A percentile compares a stretch with the other conserved stretches of the same genome.
Conservation (phyloP, 1,140 invertebrate genomes). For the Gryllus bimaculatus region DNA sequence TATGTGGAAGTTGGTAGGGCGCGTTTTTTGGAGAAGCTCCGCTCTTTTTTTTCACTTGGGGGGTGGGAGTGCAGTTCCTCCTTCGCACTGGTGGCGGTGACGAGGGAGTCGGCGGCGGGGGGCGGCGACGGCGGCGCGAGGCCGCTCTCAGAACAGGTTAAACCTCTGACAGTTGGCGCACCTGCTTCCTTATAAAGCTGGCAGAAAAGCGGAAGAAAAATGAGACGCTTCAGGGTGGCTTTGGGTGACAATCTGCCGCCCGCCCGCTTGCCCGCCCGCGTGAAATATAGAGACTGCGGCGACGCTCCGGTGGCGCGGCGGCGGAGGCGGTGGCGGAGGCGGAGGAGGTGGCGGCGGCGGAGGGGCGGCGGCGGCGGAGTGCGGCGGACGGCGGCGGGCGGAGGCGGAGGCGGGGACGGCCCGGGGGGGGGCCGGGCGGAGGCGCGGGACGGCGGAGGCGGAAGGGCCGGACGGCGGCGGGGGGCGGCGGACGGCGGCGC, state of each 20-base stretch:
- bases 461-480: too few species aligned
- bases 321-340: neutral
- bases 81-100: neutral
- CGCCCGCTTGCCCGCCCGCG: too few species aligned
- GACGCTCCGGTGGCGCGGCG: neutral
- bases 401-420: too few species aligned
- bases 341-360: neutral
- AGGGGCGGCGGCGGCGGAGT: too few species aligned
- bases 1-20: too few species aligned
- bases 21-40: too few species aligned
- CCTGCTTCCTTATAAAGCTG: constrained; percentile 3
- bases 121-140: too few species aligned
- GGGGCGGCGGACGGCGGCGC: too few species aligned
- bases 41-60: too few species aligned
- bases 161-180: constrained; percentile 2
- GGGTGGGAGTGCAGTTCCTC: neutral
- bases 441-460: too few species aligned
- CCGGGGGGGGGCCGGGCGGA: too few species aligned
- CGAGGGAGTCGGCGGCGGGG: neutral
- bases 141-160: constrained; percentile 2
- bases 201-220: constrained; percentile 4
- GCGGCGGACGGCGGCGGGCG: too few species aligned
- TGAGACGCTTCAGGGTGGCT: neutral
- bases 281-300: neutral
- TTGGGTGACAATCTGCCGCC: neutral